Conservation (phyloP, 2,888 invertebrate species). For the Catocala fraxini region DNA sequence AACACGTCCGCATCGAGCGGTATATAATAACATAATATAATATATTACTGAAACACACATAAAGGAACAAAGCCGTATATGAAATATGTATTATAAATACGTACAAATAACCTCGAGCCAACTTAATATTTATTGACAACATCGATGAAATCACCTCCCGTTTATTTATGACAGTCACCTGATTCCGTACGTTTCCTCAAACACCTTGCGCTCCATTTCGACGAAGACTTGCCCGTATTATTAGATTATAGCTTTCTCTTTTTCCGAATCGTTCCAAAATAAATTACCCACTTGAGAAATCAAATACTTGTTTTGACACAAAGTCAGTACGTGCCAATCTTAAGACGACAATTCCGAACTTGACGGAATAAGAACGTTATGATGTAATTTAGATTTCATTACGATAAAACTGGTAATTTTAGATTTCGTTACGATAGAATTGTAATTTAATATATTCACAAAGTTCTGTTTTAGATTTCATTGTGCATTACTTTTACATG, state of each 20-base stretch:
- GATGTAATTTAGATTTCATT: constrained; percentile 17
- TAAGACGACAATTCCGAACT: constrained; percentile 12
- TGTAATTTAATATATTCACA: not conserved
- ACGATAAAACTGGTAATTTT: constrained; percentile 15
- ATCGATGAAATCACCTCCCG: constrained; percentile 42
- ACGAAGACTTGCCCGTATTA: constrained; percentile 31
- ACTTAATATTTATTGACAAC: constrained; percentile 48
- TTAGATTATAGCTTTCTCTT: constrained; percentile 40
- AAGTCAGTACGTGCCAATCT: constrained; percentile 29
- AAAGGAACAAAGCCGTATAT: not conserved
- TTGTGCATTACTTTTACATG: no score
- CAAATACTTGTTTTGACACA: constrained; percentile 45
- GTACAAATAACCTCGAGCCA: constrained; percentile 28
- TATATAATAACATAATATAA: no score
- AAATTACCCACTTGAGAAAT: constrained; percentile 37
- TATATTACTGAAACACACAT: not conserved
- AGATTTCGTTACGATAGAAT: constrained; percentile 3
- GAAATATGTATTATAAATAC: constrained; percentile 2
- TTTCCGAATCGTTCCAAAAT: constrained; percentile 37
- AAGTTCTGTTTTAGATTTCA: no score
- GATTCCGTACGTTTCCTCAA: constrained; percentile 38
- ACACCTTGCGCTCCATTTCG: constrained; percentile 39
- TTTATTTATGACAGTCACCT: constrained; percentile 44
- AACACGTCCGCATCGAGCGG: no score
- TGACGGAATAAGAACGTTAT: constrained; percentile 16